phyloP scores from a whole-genome alignment of 2,797 vertebrate genomes.

The Poliocrania exsul region DNA sequence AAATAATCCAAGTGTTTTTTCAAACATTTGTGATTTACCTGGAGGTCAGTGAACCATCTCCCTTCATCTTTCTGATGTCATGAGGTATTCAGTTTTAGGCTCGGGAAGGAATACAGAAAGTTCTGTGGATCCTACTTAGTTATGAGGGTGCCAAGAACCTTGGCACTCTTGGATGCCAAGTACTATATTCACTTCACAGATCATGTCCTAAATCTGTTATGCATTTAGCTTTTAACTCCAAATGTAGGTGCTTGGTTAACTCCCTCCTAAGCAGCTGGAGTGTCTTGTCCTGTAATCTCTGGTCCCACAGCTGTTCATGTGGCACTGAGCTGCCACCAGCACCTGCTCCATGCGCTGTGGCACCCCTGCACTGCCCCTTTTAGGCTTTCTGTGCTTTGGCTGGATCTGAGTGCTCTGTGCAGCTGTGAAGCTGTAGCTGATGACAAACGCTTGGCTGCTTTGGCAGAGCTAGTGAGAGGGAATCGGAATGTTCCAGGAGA shows the following conservation, averaged over 20 bases:
- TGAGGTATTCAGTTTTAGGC: not conserved
- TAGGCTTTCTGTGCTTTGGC: not conserved
- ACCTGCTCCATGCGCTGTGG: fast-evolving
- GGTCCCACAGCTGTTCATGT: not conserved
- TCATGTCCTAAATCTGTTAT: not conserved
- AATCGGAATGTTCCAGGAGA: not conserved
- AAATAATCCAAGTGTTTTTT: not conserved
- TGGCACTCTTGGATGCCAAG: not conserved
- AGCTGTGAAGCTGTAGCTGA: not conserved
- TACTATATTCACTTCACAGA: fast-evolving
- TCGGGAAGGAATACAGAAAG: not conserved
- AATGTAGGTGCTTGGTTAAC: not conserved
- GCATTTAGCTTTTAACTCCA: not conserved
- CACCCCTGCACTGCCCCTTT: not conserved
- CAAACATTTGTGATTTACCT: not conserved
- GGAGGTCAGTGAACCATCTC: not conserved
- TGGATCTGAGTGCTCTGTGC: not conserved
- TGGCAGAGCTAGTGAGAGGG: not conserved
- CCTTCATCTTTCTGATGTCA: not conserved
- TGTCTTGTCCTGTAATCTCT: not conserved
- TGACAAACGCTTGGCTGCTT: not conserved
- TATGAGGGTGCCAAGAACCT: not conserved
- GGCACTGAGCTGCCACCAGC: not conserved
- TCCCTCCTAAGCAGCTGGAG: not conserved
- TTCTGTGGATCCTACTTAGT: not conserved